Evolutionary conservation across 2,888 invertebrate genomes (phyloP).

Genomic region (Eugnorisma glareosa): DNA sequence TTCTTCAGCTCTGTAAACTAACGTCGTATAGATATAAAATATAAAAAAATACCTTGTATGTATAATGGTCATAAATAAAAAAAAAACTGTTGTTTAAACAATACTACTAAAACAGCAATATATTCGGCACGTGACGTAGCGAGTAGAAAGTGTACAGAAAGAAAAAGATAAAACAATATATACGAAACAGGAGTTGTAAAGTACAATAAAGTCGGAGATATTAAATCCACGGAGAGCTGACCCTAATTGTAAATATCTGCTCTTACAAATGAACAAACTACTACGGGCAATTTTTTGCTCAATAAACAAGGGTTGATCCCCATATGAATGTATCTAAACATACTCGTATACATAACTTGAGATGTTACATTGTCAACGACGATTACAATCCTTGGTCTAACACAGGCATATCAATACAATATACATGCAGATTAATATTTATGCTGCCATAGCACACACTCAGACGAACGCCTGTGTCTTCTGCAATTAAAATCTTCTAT

Average conservation of each 20-base stretch:
- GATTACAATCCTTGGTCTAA: neutral
- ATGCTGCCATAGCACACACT: neutral
- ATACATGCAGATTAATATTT: constrained; percentile 1
- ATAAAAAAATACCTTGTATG: constrained; percentile 8
- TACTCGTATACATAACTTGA: constrained; percentile 24
- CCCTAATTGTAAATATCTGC: constrained; percentile 83
- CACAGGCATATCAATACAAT: neutral
- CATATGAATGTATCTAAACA: constrained; percentile 59
- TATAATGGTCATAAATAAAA: constrained; percentile 34
- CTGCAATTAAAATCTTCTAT: neutral
- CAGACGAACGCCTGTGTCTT: neutral
- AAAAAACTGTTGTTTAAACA: constrained; percentile 48
- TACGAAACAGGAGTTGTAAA: constrained; percentile 67
- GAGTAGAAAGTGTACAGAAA: constrained; percentile 18
- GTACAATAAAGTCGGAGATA: constrained; percentile 73
- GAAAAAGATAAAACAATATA: constrained; percentile 41
- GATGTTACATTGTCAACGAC: constrained; percentile 8
- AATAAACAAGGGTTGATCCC: constrained; percentile 70
- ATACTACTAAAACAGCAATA: constrained; percentile 32
- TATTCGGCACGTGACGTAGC: constrained; percentile 17
- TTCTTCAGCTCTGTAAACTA: constrained; percentile 17
- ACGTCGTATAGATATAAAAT: constrained; percentile 35
- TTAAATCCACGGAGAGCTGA: constrained; percentile 73
- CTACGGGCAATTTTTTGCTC: constrained; percentile 72
- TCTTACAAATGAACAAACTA: constrained; percentile 81